Base-by-base conservation (phyloP, 2,797 vertebrate genomes). In the Champsocephalus esox region DNA sequence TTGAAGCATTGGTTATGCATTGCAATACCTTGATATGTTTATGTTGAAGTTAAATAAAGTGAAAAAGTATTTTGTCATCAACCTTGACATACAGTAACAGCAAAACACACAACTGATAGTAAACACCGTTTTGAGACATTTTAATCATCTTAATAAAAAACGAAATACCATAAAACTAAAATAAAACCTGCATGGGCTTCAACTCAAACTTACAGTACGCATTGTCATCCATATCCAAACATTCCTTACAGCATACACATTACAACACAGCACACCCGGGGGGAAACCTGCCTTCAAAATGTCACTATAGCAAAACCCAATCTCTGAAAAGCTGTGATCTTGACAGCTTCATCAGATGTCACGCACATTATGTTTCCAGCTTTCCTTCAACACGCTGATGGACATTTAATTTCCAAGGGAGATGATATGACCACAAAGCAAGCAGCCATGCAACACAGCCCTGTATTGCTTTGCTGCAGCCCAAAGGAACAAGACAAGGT, bases 341-440 rank as follows among this genome's bases (percentile, higher is more conserved):
- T 86, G 81, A 87, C 81, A 83, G 74, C 80, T 82, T 85, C 71
- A 83, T 88, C 68, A 79, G 55, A 80, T 70, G 71, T 62, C 60
- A 70, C 28, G 17, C 50, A 75, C 69, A 72, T 84, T 75, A 70
- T 41, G 61, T 70, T 84, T 68, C 65, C 69, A 75, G 45, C 73
- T 80, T 78, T 57, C 57, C 70, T 73, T n/a, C 45, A 55, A 66
- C 73, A 85, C 70, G 16, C 58, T 81, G 75, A 84, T 71, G 73
- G 82, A 84, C 71, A 83, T 82, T 79, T 87, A 84, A 87, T 86
- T 85, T 82, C 82, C 79, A 80, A 70, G 79, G 83, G 84, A 88
- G 75, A 79, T 45, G 65, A 77, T 84, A 59, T 58, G 81, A 77
- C 68, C 50, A 60, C 71, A 74, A 85, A 86, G 65, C 79, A 83